Evolutionary conservation across 2,113 vertebrate species (phyloP).

Genomic region (Phocoena sinus): DNA sequence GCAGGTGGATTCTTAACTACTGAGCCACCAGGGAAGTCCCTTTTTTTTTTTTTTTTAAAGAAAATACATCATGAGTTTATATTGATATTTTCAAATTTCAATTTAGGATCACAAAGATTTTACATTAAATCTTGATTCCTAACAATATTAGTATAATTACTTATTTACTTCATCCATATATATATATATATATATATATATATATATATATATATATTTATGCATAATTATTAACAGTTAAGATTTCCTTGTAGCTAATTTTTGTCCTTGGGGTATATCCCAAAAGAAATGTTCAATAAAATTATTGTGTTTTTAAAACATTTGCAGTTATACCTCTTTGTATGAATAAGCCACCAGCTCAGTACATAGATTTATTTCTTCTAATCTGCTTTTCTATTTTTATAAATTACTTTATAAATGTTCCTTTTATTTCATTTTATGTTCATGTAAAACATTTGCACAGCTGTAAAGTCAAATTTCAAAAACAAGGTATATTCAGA

Average conservation of each 20-base stretch:
- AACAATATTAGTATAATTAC: not conserved
- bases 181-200: not conserved
- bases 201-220: not conserved
- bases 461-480: not conserved
- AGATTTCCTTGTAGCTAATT: not conserved
- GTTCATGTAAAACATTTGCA: not conserved
- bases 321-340: not conserved
- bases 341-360: not conserved
- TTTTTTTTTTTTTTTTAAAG: not conserved
- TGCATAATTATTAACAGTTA: not conserved
- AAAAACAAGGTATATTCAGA: not conserved
- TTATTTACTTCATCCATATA: not conserved
- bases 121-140: not conserved
- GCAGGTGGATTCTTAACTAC: too few relatives aligned
- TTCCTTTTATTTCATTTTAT: not conserved
- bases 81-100: not conserved
- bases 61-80: not conserved
- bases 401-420: not conserved
- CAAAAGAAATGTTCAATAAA: not conserved
- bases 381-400: not conserved
- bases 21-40: too few relatives aligned
- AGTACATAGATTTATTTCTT: not conserved
- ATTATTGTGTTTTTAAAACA: not conserved
- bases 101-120: not conserved
- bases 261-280: not conserved